phyloP scores from a whole-genome alignment of 1,140 invertebrate species.

The Saccostrea echinata region DNA sequence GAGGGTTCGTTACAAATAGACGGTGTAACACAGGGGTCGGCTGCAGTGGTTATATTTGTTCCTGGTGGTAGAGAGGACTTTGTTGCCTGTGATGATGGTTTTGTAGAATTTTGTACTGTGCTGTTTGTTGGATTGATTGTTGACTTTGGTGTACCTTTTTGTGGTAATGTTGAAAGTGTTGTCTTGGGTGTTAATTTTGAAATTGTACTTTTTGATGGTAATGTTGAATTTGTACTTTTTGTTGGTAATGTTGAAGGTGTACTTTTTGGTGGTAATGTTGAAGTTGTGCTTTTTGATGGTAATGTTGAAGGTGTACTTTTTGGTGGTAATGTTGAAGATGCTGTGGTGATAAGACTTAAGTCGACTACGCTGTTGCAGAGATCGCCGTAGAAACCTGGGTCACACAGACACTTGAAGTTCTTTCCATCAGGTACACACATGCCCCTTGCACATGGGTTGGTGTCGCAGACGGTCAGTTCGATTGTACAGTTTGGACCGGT shows the following conservation, averaged over 20 bases:
- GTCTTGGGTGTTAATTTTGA: not conserved
- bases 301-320: not conserved
- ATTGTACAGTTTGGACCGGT: slow-evolving; percentile 36
- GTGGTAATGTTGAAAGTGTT: no score
- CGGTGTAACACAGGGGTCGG: not conserved
- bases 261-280: not conserved
- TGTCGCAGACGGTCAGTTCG: slow-evolving; percentile 21
- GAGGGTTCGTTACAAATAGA: slow-evolving; percentile 36
- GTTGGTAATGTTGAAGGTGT: not conserved
- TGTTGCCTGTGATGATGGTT: no score
- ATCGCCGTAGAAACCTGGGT: slow-evolving; percentile 39
- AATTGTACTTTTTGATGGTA: not conserved
- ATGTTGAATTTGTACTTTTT: not conserved
- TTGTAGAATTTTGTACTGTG: not conserved
- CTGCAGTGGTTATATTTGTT: not conserved
- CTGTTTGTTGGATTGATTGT: no score
- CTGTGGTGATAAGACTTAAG: not conserved
- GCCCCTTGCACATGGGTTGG: slow-evolving; percentile 16
- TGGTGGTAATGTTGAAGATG: not conserved
- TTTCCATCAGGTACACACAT: slow-evolving; percentile 33
- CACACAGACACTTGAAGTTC: slow-evolving; percentile 35
- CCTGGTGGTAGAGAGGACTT: not conserved
- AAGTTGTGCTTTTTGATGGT: not conserved
- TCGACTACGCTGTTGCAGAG: slow-evolving; percentile 26
- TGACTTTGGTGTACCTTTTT: not conserved